Percentiles rank a stretch among this genome's conserved stretches.
These are phyloP conservation scores for Schlechtendalia chinensis DNA, from an alignment of 1,140 invertebrate species.

Conservation along the genomic window DNA sequence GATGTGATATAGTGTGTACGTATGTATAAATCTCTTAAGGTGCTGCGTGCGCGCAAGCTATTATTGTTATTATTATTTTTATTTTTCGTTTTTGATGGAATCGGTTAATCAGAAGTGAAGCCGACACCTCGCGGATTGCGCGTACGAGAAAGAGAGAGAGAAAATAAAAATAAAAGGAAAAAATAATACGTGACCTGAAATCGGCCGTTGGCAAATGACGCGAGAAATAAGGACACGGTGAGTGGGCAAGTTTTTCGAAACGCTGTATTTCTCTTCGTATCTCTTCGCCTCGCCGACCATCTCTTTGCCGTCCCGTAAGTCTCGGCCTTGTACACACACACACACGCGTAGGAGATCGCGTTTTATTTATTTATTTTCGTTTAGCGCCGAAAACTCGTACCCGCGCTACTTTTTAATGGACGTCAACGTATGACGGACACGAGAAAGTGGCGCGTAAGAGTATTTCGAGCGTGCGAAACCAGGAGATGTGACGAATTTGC, in stretches of 20 bases:
- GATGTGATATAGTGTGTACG: background rate
- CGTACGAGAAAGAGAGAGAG: background rate
- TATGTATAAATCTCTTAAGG: conserved; percentile 1
- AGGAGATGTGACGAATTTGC: too few relatives aligned
- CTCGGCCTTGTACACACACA: background rate
- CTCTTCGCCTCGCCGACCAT: background rate
- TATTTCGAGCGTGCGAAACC: too few relatives aligned
- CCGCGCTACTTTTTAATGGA: too few relatives aligned
- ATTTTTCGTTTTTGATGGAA: background rate
- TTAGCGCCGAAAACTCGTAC: background rate
- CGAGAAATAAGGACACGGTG: conserved; percentile 48
- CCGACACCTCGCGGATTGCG: conserved; percentile 2
- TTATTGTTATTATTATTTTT: too few relatives aligned
- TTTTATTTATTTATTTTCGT: conserved; percentile 25
- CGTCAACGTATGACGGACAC: too few relatives aligned
- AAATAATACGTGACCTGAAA: conserved; percentile 48
- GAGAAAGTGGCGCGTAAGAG: too few relatives aligned
- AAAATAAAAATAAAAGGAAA: too few relatives aligned
- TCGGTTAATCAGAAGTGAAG: conserved; percentile 32
- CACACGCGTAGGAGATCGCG: too few relatives aligned
- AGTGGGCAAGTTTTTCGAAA: conserved; percentile 42
- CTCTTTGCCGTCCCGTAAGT: background rate
- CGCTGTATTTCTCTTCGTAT: conserved; percentile 24
- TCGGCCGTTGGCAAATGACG: conserved; percentile 43
- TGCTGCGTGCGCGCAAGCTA: background rate